Evolutionary conservation across 2,888 invertebrate genomes (phyloP).

Genomic region (Acholoe squamosa): DNA sequence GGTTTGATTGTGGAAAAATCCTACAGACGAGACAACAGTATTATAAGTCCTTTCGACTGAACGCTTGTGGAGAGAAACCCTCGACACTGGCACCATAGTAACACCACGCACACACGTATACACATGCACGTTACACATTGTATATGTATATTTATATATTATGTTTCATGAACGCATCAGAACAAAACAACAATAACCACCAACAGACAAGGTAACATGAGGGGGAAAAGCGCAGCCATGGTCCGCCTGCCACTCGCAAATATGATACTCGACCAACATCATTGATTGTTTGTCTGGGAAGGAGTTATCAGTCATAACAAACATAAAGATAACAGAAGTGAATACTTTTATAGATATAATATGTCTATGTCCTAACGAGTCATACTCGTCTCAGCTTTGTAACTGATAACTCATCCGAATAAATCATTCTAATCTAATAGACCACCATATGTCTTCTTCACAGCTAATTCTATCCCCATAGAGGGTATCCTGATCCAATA

Average conservation of each 20-base stretch:
- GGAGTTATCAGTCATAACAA: not conserved
- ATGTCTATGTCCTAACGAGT: not conserved
- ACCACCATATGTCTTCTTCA: not conserved
- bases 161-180: conserved; percentile 49
- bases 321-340: not conserved
- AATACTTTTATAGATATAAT: not conserved
- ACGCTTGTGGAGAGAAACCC: not conserved
- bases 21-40: conserved; percentile 1
- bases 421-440: not conserved
- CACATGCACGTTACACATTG: not conserved
- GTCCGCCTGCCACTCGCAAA: not conserved
- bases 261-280: not conserved
- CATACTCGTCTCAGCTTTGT: not conserved
- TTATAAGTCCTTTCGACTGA: not conserved
- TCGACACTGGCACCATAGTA: conserved; percentile 41
- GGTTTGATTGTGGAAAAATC: not conserved
- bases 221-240: not conserved
- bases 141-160: not conserved
- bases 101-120: not conserved
- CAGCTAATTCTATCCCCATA: not conserved
- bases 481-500: not conserved
- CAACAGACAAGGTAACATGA: conserved; percentile 42
- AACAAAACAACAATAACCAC: conserved; percentile 56
- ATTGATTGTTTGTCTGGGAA: not conserved
- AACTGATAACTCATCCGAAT: not conserved